These are phyloP conservation scores for Pithys albifrons DNA, from an alignment of 2,113 vertebrate genomes.

Conservation along the genomic window DNA sequence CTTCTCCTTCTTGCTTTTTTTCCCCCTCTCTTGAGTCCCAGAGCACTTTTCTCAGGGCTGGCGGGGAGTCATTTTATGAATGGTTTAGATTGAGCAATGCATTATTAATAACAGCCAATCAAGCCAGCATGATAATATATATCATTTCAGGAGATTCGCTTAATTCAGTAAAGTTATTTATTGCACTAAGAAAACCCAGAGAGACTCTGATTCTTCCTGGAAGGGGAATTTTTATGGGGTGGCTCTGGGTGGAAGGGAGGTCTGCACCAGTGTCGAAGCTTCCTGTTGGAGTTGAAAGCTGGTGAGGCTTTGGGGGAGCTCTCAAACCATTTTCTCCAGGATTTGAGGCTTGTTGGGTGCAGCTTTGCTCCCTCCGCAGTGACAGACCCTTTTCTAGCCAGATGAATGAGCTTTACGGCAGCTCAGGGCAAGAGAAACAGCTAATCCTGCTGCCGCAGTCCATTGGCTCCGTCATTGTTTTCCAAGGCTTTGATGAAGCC, in stretches of 20 bases:
- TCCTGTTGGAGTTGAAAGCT: not conserved
- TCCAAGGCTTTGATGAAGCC: not conserved
- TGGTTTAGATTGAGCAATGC: conserved; percentile 51
- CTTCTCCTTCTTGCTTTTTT: not conserved
- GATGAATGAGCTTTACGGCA: not conserved
- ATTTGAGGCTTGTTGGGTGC: not conserved
- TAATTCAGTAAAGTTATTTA: conserved; percentile 35
- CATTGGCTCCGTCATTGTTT: not conserved
- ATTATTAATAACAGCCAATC: conserved; percentile 69
- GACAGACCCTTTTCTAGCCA: not conserved
- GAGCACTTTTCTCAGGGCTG: conserved; percentile 49
- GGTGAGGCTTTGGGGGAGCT: not conserved
- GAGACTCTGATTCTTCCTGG: not conserved
- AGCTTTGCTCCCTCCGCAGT: accelerated
- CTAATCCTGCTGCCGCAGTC: not conserved
- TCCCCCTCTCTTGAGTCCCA: not conserved
- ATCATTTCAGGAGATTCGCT: conserved; percentile 45
- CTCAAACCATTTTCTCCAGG: not conserved
- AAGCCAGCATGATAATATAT: not conserved
- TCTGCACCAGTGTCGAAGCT: not conserved
- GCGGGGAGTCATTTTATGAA: conserved; percentile 16
- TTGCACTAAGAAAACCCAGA: conserved; percentile 4
- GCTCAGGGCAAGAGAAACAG: not conserved
- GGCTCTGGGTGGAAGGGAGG: not conserved
- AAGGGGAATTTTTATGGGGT: not conserved